Evolutionary conservation across 1,140 invertebrate species (phyloP), one percentile per base, ranked within the genome.

Genomic region (Bombus waltoni): DNA sequence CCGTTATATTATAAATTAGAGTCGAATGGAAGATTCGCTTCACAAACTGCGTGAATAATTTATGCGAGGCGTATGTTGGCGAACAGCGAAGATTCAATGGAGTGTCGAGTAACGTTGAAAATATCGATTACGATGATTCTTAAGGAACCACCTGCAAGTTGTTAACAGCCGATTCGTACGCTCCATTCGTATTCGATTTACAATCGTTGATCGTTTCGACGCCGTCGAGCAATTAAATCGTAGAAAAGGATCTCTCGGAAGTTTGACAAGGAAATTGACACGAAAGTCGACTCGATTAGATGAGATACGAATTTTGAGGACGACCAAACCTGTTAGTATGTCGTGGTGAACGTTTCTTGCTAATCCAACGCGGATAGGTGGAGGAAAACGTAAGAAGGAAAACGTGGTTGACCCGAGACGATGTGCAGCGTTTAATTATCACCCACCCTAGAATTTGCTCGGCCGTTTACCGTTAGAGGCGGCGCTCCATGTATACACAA

Each of bases 401-500:
- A 85, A 79, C 38, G 53, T 15, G 38, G 62, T 78, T 44, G 76
- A 62, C 72, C 73, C 59, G 68, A 59, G 66, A 59, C 77, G 70
- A 53, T 68, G 32, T 66, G 22, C 35, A 65, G 28, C 62, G 66
- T 77, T 89, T 89, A 87, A 90, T 89, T 87, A 87, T 89, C 81
- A 59, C 32, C 68, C 70, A 89, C 68, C 78, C 62, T 62, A 76
- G 66, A 15, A 59, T 81, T 81, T 77, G 40, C 73, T 76, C 87
- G 44, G 6, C 11, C 53, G 35, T 88, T 77, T 72, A 90, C 89
- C 86, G 89, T 90, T 90, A 90, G 74, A 87, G 88, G 83, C 82
- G 79, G 89, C 85, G 77, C 70, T 57, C 25, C 18, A 38, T n/a
- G 53, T 79, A 35, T 82, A 72, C 81, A 87, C 85, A 90, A 87